Percentiles rank a stretch among this genome's conserved stretches.
Evolutionary conservation across 2,113 vertebrate genomes (phyloP).

Genomic region (Xyliphius kryptos): DNA sequence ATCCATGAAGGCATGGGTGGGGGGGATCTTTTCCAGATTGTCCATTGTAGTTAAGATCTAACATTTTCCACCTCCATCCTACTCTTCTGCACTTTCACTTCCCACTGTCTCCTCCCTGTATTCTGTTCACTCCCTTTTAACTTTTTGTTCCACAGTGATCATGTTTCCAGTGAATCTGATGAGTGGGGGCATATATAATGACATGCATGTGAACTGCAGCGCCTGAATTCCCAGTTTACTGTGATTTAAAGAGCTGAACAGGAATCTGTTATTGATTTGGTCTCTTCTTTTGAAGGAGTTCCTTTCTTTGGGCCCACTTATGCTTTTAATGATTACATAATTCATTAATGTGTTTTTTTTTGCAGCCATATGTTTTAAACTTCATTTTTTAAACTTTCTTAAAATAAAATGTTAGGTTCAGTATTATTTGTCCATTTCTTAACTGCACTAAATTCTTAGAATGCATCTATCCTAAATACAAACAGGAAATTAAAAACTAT

Average conservation of each 20-base stretch:
- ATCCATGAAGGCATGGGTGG: neutral
- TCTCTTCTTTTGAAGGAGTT: neutral
- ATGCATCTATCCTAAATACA: too few relatives aligned
- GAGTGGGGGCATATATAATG: neutral
- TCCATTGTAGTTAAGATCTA: neutral
- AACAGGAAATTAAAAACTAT: too few relatives aligned
- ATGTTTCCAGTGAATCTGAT: neutral
- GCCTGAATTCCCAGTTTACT: conserved; percentile 5
- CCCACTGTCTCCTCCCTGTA: conserved; percentile 36
- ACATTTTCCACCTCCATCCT: neutral
- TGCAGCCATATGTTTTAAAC: too few relatives aligned
- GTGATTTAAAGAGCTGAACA: neutral
- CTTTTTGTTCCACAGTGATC: conserved; percentile 34
- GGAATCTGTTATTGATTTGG: conserved; percentile 2
- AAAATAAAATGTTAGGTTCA: too few relatives aligned
- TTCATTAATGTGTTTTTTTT: too few relatives aligned
- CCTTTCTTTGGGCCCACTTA: too few relatives aligned
- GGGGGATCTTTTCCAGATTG: too few relatives aligned
- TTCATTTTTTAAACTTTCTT: too few relatives aligned
- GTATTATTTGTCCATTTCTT: too few relatives aligned
- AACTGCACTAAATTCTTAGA: too few relatives aligned
- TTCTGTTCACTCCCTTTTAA: conserved; percentile 21
- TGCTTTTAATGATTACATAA: too few relatives aligned
- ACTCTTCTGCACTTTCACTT: conserved; percentile 15
- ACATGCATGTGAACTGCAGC: neutral